Evolutionary conservation across 2,888 invertebrate genomes (phyloP).

Genomic region (Amphiduros pacificus): DNA sequence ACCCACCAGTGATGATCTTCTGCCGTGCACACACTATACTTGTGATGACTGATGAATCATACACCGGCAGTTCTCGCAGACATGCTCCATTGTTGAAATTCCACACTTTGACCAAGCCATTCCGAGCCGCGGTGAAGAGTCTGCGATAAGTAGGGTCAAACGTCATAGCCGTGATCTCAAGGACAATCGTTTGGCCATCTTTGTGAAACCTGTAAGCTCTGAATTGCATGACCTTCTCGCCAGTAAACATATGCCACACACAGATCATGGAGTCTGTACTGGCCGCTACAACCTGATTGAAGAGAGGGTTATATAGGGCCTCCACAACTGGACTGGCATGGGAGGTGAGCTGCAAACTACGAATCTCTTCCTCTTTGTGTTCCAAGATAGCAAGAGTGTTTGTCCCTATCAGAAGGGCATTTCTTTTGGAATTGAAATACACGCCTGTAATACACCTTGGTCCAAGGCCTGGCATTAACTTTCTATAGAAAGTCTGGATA

Average conservation of each 20-base stretch:
- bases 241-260: slow-evolving; percentile 78
- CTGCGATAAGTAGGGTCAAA: slow-evolving; percentile 76
- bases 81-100: slow-evolving; percentile 81
- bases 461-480: slow-evolving; percentile 19
- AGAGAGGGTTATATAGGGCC: slow-evolving; percentile 76
- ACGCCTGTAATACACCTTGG: not conserved
- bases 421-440: not conserved
- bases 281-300: slow-evolving; percentile 72
- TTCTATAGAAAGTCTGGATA: slow-evolving; percentile 65
- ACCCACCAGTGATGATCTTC: slow-evolving; percentile 76
- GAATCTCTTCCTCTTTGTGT: not conserved
- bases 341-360: slow-evolving; percentile 60
- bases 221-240: slow-evolving; percentile 70
- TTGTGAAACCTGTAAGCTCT: too few species aligned
- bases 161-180: slow-evolving; percentile 77
- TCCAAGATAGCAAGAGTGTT: slow-evolving; percentile 7
- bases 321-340: slow-evolving; percentile 72
- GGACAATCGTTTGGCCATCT: slow-evolving; percentile 66
- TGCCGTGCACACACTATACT: slow-evolving; percentile 63
- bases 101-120: slow-evolving; percentile 81
- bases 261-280: slow-evolving; percentile 80
- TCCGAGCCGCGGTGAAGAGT: slow-evolving; percentile 76
- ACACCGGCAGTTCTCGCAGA: slow-evolving; percentile 68
- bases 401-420: slow-evolving; percentile 15
- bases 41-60: slow-evolving; percentile 66